Conservation (phyloP, 2,113 vertebrate genomes). For the Danionella cerebrum region DNA sequence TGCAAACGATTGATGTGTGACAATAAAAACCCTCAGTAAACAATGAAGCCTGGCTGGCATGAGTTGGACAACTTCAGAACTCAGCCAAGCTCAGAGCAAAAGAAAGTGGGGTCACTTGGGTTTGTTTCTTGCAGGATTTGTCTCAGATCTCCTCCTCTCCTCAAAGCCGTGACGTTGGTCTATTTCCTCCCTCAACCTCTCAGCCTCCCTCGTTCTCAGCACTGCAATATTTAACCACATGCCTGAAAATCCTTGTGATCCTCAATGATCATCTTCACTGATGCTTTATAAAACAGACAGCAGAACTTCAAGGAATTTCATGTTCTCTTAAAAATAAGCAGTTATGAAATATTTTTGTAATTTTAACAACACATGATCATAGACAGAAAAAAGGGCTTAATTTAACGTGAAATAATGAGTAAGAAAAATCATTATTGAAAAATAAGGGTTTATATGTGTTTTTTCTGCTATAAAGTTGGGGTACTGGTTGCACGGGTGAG, state of each 20-base stretch:
- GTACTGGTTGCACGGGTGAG: too few species aligned
- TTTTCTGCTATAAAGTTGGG: too few species aligned
- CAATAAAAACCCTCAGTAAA: constrained; percentile 53
- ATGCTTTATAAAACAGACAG: not conserved
- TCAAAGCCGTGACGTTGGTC: constrained; percentile 48
- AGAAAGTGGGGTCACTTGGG: constrained; percentile 61
- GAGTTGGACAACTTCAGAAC: constrained; percentile 59
- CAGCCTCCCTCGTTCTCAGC: constrained; percentile 53
- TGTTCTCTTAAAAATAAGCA: not conserved
- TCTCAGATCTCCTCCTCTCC: constrained; percentile 54
- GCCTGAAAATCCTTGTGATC: not conserved
- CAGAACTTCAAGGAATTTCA: not conserved
- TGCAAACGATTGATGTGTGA: constrained; percentile 54
- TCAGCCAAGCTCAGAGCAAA: constrained; percentile 28
- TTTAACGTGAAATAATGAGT: too few species aligned
- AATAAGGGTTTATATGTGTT: too few species aligned
- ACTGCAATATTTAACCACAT: constrained; percentile 18
- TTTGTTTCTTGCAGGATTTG: constrained; percentile 67
- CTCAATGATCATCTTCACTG: not conserved
- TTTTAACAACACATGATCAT: too few species aligned
- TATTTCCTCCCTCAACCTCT: constrained; percentile 48
- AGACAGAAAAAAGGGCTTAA: too few species aligned
- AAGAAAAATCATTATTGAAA: too few species aligned
- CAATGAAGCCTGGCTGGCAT: constrained; percentile 52
- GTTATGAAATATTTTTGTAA: too few species aligned